Evolutionary conservation across 2,888 invertebrate genomes (phyloP).

Genomic region (Drosophila histrio): DNA sequence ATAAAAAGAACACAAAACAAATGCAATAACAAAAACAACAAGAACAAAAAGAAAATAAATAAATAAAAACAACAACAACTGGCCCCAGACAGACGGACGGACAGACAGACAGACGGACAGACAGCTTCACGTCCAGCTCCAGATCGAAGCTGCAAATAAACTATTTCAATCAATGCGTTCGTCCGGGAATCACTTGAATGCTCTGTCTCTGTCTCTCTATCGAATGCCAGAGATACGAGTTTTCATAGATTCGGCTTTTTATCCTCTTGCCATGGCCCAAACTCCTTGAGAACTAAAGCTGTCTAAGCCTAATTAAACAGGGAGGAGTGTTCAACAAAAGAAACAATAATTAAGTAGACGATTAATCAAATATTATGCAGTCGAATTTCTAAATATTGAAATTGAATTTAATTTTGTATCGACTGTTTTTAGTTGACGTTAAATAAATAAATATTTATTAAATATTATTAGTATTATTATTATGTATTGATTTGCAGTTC

Average conservation of each 20-base stretch:
- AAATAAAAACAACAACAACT: conserved; percentile 43
- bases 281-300: neutral
- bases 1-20: conserved; percentile 57
- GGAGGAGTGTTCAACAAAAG: too few species aligned
- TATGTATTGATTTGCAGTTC: too few species aligned
- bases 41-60: conserved; percentile 25
- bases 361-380: neutral
- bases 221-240: conserved; percentile 24
- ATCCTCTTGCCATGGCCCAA: neutral
- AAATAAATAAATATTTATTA: too few species aligned
- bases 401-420: too few species aligned
- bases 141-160: conserved; percentile 71
- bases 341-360: too few species aligned
- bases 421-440: too few species aligned
- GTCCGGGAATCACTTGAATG: conserved; percentile 46
- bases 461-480: too few species aligned
- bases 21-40: conserved; percentile 18
- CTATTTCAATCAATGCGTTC: conserved; percentile 76
- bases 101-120: conserved; percentile 24
- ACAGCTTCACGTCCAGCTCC: conserved; percentile 41
- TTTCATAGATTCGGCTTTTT: neutral
- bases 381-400: too few species aligned
- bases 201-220: conserved; percentile 10
- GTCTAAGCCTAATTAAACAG: too few species aligned
- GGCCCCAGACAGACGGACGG: conserved; percentile 13